Evolutionary conservation across 2,113 vertebrate species (phyloP).

Genomic region (Oryzias curvinotus): DNA sequence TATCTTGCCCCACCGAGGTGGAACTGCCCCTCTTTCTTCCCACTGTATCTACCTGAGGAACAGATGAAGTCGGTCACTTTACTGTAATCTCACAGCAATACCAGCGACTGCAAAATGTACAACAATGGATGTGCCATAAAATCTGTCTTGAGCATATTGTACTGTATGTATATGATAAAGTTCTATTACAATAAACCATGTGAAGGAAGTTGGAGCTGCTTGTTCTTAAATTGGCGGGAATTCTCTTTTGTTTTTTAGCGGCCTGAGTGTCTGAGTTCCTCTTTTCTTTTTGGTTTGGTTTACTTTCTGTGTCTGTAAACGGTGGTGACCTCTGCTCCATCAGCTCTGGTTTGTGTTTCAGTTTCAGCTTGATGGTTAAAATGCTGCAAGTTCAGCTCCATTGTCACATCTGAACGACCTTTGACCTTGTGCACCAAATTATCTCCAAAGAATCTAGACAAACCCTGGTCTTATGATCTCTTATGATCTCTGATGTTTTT

Average conservation of each 20-base stretch:
- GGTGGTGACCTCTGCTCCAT: no score
- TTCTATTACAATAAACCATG: constrained; percentile 68
- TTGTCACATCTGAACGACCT: no score
- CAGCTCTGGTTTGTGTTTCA: no score
- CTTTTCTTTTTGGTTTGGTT: no score
- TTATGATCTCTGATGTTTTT: no score
- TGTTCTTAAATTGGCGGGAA: background rate
- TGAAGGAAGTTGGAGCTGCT: constrained; percentile 30
- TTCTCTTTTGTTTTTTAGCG: background rate
- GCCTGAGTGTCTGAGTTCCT: constrained; percentile 19
- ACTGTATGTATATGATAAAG: constrained; percentile 78
- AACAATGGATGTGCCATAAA: constrained; percentile 75
- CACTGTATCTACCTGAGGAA: constrained; percentile 53
- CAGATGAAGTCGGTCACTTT: constrained; percentile 59
- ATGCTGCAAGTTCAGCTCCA: no score
- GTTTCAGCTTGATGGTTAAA: no score
- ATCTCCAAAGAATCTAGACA: no score
- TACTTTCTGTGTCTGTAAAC: no score
- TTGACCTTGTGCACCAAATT: no score
- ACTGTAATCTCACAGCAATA: constrained; percentile 73
- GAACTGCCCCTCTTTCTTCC: constrained; percentile 29
- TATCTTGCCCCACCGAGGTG: constrained; percentile 48
- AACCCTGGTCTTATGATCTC: no score
- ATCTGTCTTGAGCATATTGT: constrained; percentile 74
- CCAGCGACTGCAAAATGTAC: constrained; percentile 73